phyloP scores from a whole-genome alignment of 2,113 vertebrate genomes.

The Collichthys lucidus region DNA sequence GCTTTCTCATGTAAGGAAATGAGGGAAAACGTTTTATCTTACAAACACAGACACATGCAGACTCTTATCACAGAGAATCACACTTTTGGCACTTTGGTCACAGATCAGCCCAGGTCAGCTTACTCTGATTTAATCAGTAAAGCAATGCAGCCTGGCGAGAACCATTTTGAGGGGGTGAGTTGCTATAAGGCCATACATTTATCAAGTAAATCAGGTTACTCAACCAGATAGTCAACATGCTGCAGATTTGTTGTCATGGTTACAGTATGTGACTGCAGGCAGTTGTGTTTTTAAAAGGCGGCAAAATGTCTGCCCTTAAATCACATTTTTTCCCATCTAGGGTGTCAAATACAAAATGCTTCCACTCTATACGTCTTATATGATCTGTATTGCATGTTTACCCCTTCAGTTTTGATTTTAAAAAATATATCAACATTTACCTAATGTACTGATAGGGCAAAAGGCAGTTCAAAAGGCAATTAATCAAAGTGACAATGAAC shows the following conservation, averaged over 20 bases:
- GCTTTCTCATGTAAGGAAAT: conserved; percentile 30
- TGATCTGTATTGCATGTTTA: no score
- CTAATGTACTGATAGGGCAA: not conserved
- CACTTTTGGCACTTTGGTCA: conserved; percentile 52
- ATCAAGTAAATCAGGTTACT: conserved; percentile 46
- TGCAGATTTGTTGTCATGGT: conserved; percentile 28
- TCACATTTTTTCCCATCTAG: not conserved
- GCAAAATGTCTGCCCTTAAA: not conserved
- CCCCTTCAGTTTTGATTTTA: not conserved
- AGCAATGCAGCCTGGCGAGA: conserved; percentile 42
- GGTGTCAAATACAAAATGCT: not conserved
- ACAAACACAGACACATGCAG: conserved; percentile 46
- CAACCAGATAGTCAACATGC: conserved; percentile 29
- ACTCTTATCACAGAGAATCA: conserved; percentile 62
- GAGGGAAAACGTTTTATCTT: conserved; percentile 57
- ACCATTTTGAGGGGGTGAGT: conserved; percentile 15
- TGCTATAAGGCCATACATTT: conserved; percentile 23
- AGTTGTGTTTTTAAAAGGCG: not conserved
- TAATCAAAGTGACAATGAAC: not conserved
- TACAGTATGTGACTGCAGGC: conserved; percentile 16
- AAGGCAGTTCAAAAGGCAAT: not conserved
- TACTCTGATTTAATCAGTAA: conserved; percentile 57
- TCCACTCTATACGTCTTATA: not conserved
- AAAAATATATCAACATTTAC: not conserved
- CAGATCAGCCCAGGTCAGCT: conserved; percentile 57